Evolutionary conservation across 1,140 invertebrate genomes (phyloP).

Genomic region (Asbolus verrucosus): DNA sequence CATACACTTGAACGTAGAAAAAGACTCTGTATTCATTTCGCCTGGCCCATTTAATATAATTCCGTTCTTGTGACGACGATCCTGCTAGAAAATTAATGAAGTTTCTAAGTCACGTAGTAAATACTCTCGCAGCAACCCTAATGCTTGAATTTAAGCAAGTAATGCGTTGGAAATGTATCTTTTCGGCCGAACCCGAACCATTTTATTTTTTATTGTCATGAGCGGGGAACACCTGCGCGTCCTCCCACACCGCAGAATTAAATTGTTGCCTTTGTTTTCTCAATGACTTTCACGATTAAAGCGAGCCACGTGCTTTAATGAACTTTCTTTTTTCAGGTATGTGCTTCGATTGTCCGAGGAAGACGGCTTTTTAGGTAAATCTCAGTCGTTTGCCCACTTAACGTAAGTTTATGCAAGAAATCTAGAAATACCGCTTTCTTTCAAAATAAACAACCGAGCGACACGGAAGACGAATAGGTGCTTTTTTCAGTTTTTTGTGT

Average conservation of each 20-base stretch:
- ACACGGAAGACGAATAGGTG: too few species aligned
- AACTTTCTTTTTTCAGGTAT: background rate
- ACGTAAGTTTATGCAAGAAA: too few species aligned
- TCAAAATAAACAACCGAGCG: too few species aligned
- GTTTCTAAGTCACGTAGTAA: conserved; percentile 39
- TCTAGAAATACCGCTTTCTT: too few species aligned
- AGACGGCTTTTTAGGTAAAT: background rate
- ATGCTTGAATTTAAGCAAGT: conserved; percentile 40
- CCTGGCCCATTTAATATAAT: conserved; percentile 12
- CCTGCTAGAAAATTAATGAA: conserved; percentile 40
- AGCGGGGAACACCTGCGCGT: too few species aligned
- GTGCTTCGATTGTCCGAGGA: background rate
- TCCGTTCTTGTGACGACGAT: conserved; percentile 21
- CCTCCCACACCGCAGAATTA: too few species aligned
- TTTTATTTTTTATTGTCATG: background rate
- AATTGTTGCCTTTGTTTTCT: too few species aligned
- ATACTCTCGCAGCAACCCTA: conserved; percentile 33
- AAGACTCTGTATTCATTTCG: conserved; percentile 1
- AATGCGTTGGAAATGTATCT: conserved; percentile 41
- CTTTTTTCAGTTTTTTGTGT: too few species aligned
- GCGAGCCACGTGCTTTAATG: background rate
- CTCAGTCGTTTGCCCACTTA: too few species aligned
- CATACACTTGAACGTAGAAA: background rate
- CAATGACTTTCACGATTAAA: background rate
- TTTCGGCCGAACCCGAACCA: conserved; percentile 17